Evolutionary conservation across 2,113 vertebrate species (phyloP).

Genomic region (Orycteropus afer): DNA sequence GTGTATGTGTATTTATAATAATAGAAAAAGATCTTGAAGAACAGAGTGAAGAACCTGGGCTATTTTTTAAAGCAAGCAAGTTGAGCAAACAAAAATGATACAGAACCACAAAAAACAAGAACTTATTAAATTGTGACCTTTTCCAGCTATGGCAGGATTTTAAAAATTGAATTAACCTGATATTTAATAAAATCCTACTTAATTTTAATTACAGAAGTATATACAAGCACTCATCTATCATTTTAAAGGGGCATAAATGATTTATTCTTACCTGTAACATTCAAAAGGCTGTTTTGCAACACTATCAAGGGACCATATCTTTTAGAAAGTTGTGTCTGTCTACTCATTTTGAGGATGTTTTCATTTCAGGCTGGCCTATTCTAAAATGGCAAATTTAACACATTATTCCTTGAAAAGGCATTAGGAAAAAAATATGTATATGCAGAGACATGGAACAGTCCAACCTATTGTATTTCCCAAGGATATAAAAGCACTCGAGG

Average conservation of each 20-base stretch:
- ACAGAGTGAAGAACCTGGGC: neutral
- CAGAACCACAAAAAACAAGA: neutral
- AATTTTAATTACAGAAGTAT: neutral
- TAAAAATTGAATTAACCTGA: neutral
- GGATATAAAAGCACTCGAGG: neutral
- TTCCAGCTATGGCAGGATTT: neutral
- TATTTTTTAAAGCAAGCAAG: neutral
- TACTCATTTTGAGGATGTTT: neutral
- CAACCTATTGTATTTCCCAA: constrained; percentile 1
- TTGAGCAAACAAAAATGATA: neutral
- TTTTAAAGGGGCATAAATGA: neutral
- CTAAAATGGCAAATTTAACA: neutral
- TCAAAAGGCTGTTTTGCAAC: constrained; percentile 5
- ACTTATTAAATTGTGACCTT: neutral
- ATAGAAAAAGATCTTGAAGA: neutral
- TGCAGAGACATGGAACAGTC: neutral
- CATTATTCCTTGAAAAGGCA: neutral
- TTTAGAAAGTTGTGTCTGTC: neutral
- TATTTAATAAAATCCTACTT: neutral
- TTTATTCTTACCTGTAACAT: neutral
- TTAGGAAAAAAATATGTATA: constrained; percentile 2
- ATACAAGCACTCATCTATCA: neutral
- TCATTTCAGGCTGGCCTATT: neutral
- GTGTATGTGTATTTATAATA: neutral
- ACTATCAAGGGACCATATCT: neutral